Conservation (phyloP, 1,140 invertebrate species). For the Aphelinus certus region DNA sequence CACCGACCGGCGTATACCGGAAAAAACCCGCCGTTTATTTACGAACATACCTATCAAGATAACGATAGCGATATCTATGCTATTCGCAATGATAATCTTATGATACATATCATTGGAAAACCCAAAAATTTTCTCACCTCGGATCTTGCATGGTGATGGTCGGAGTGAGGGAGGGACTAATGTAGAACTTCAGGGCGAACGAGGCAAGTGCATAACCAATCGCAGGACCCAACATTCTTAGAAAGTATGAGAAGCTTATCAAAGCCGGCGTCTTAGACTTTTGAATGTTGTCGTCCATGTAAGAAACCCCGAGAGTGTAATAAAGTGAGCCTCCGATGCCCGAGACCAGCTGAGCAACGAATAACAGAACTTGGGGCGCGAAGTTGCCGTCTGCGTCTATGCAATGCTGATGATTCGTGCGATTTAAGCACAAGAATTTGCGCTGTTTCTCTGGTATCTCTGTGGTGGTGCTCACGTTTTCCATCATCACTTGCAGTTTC, state of each 20-base stretch:
- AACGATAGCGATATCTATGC: too few species aligned
- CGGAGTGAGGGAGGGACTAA: slow-evolving; percentile 75
- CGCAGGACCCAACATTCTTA: slow-evolving; percentile 77
- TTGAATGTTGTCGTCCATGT: slow-evolving; percentile 78
- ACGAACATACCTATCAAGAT: too few species aligned
- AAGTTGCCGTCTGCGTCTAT: slow-evolving; percentile 69
- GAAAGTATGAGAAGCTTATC: slow-evolving; percentile 75
- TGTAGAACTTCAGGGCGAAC: slow-evolving; percentile 75
- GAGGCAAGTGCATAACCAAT: slow-evolving; percentile 78
- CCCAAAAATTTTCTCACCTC: slow-evolving; percentile 52
- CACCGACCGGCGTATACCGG: too few species aligned
- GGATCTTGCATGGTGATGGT: slow-evolving; percentile 76
- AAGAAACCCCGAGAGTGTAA: slow-evolving; percentile 75
- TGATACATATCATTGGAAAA: too few species aligned
- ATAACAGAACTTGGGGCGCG: slow-evolving; percentile 70
- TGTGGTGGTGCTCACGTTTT: slow-evolving; percentile 43
- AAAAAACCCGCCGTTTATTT: too few species aligned
- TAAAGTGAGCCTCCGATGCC: slow-evolving; percentile 74
- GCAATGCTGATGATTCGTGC: slow-evolving; percentile 63
- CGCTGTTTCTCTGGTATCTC: slow-evolving; percentile 51
- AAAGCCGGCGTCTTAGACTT: slow-evolving; percentile 75
- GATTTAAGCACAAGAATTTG: slow-evolving; percentile 57
- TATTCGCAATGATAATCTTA: too few species aligned
- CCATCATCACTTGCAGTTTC: slow-evolving; percentile 34
- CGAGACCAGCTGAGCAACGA: slow-evolving; percentile 73